These are phyloP conservation scores for Mylabris phalerata DNA, from an alignment of 1,140 invertebrate genomes.

Conservation along the genomic window DNA sequence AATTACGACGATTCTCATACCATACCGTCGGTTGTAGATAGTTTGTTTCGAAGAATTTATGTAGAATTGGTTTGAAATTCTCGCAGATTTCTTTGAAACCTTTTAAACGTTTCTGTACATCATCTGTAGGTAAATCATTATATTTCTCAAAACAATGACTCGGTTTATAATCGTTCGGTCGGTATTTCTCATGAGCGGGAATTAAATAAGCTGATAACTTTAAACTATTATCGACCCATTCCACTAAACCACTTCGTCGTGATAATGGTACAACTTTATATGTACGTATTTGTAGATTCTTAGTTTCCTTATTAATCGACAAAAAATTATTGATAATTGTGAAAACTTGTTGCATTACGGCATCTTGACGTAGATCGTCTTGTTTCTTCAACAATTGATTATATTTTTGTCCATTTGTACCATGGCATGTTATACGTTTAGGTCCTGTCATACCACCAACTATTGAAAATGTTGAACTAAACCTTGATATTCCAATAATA, in stretches of 20 bases:
- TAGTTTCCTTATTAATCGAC: conserved; percentile 62
- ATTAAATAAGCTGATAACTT: conserved; percentile 66
- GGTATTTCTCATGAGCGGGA: conserved; percentile 72
- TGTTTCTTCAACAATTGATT: conserved; percentile 84
- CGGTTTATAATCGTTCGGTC: conserved; percentile 59
- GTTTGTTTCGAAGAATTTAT: conserved; percentile 85
- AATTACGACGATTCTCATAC: too few species aligned
- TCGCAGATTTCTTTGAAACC: conserved; percentile 64
- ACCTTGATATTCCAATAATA: too few species aligned
- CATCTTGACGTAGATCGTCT: conserved; percentile 91
- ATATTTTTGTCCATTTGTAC: conserved; percentile 69
- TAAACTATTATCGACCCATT: conserved; percentile 88
- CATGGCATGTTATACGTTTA: conserved; percentile 73
- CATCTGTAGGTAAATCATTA: conserved; percentile 12
- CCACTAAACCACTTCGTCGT: conserved; percentile 78
- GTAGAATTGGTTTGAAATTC: conserved; percentile 78
- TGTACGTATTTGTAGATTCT: conserved; percentile 70
- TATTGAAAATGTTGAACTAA: too few species aligned
- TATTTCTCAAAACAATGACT: conserved; percentile 49
- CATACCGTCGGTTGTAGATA: conserved; percentile 74
- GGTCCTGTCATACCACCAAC: too few species aligned
- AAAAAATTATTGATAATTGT: conserved; percentile 71
- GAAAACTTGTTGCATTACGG: conserved; percentile 95
- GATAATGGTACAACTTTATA: conserved; percentile 84
- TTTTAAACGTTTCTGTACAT: conserved; percentile 36